phyloP scores from a whole-genome alignment of 2,113 vertebrate species.

The Eudyptes chrysolophus region DNA sequence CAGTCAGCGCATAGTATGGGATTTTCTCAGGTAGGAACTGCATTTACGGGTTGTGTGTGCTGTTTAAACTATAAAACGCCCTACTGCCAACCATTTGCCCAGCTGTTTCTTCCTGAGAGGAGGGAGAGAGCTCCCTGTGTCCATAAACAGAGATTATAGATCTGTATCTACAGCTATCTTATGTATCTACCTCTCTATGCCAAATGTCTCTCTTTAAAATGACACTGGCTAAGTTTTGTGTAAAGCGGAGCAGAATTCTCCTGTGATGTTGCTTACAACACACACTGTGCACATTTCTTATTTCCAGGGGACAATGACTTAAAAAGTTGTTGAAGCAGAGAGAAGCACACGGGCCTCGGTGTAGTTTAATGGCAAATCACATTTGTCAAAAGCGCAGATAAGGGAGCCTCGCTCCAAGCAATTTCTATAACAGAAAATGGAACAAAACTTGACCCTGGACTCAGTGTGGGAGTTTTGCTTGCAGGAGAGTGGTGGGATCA shows the following conservation, averaged over 20 bases:
- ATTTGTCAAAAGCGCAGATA: neutral
- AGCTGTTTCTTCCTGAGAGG: neutral
- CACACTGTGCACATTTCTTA: neutral
- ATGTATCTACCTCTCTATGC: neutral
- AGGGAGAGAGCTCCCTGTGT: neutral
- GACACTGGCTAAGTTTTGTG: neutral
- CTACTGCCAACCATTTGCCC: neutral
- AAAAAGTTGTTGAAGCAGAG: neutral
- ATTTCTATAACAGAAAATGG: neutral
- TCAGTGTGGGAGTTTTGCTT: neutral
- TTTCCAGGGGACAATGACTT: neutral
- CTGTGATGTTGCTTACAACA: neutral
- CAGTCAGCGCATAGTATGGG: neutral
- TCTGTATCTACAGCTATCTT: neutral
- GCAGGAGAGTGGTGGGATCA: neutral
- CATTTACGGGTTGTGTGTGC: neutral
- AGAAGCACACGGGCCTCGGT: neutral
- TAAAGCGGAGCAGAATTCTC: neutral
- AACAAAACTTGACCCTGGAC: neutral
- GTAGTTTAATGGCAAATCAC: constrained; percentile 10
- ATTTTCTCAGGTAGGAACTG: constrained; percentile 29
- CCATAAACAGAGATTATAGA: neutral
- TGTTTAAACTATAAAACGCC: neutral
- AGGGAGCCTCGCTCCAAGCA: neutral
- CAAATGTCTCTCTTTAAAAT: neutral